phyloP scores from a whole-genome alignment of 2,113 vertebrate genomes.

The Pterocles burchelli region DNA sequence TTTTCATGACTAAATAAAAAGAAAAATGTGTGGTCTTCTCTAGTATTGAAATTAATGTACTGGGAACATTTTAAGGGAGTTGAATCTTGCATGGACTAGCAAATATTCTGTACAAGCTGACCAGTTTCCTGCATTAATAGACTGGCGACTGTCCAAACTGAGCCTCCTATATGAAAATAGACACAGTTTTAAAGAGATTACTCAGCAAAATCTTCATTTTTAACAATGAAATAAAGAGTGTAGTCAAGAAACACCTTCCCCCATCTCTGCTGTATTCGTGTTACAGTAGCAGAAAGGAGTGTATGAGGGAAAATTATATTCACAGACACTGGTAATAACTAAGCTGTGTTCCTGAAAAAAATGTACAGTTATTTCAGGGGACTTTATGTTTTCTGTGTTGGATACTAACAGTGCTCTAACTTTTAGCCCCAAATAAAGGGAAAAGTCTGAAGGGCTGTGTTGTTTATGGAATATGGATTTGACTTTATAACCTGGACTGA shows the following conservation, averaged over 20 bases:
- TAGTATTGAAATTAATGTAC: not conserved
- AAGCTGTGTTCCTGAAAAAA: not conserved
- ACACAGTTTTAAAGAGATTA: not conserved
- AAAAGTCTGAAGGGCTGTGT: not conserved
- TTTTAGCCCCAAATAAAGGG: not conserved
- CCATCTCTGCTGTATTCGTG: not conserved
- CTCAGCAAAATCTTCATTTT: not conserved
- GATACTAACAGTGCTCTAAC: not conserved
- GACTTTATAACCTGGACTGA: not conserved
- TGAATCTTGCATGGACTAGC: not conserved
- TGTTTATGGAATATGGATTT: not conserved
- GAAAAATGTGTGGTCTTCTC: not conserved
- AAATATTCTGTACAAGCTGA: not conserved
- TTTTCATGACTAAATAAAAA: not conserved
- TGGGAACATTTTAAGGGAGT: not conserved
- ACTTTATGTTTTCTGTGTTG: not conserved
- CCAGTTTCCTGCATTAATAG: conserved; percentile 19
- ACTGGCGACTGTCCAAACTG: not conserved
- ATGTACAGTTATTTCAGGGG: not conserved
- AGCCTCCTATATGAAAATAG: not conserved
- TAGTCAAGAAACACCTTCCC: not conserved
- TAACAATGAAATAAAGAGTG: not conserved
- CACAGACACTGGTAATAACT: not conserved
- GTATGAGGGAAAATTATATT: not conserved
- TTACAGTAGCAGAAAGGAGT: not conserved